Evolutionary conservation across 2,113 vertebrate species (phyloP).

Genomic region (Saimiri boliviensis): DNA sequence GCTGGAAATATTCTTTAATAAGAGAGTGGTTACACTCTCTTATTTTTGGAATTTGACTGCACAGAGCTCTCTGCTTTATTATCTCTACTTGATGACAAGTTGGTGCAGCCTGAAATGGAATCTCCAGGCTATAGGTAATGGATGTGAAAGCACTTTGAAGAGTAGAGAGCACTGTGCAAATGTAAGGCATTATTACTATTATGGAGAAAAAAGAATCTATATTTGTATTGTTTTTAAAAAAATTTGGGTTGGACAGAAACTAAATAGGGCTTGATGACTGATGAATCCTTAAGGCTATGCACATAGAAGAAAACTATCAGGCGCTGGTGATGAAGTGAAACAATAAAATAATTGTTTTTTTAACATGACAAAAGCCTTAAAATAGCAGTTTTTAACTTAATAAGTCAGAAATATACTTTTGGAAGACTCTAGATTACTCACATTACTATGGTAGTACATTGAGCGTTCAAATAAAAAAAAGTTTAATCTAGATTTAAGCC

Average conservation of each 20-base stretch:
- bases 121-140: conserved; percentile 70
- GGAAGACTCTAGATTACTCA: conserved; percentile 18
- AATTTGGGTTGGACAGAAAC: conserved; percentile 24
- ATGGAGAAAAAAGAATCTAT: conserved; percentile 46
- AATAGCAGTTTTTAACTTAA: conserved; percentile 47
- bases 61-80: conserved; percentile 63
- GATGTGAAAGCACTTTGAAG: conserved; percentile 57
- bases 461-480: conserved; percentile 41
- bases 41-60: conserved; percentile 57
- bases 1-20: conserved; percentile 57
- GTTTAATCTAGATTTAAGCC: conserved; percentile 54
- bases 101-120: conserved; percentile 62
- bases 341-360: conserved; percentile 57
- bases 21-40: conserved; percentile 48
- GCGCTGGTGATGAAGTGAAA: conserved; percentile 9
- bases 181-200: conserved; percentile 60
- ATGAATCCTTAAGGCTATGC: conserved; percentile 60
- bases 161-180: conserved; percentile 16
- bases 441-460: not conserved
- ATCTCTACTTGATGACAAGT: conserved; percentile 60
- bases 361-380: conserved; percentile 41
- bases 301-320: conserved; percentile 52
- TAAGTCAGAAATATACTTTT: conserved; percentile 29
- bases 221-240: conserved; percentile 53
- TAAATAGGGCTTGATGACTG: conserved; percentile 59